Base-by-base conservation (phyloP, 1,140 invertebrate genomes). In the Achatina immaculata region DNA sequence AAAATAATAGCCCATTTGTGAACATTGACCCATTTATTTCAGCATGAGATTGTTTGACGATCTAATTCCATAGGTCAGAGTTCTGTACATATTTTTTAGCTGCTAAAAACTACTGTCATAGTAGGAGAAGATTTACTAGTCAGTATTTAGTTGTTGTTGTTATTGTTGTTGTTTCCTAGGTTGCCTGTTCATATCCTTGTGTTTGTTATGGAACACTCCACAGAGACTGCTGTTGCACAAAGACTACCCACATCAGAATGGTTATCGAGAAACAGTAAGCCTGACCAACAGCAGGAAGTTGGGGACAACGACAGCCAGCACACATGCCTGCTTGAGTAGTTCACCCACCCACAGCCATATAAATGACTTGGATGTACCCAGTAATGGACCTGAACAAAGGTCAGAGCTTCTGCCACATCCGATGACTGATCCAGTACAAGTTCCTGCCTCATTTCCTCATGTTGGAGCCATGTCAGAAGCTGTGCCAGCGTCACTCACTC, bases 141-240 rank as follows among this genome's bases (percentile, higher is more conserved):
- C n/a, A n/a, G n/a, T n/a, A n/a, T n/a, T n/a, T n/a, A n/a, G n/a
- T n/a, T n/a, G n/a, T n/a, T n/a, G n/a, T n/a, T n/a, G n/a, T n/a
- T n/a, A n/a, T n/a, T n/a, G n/a, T n/a, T n/a, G n/a, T n/a, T n/a
- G n/a, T n/a, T n/a, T n/a, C n/a, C n/a, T n/a, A n/a, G n/a, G n/a
- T n/a, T n/a, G n/a, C n/a, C n/a, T n/a, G n/a, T n/a, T n/a, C n/a
- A n/a, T n/a, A n/a, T n/a, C n/a, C n/a, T n/a, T n/a, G n/a, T n/a
- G n/a, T n/a, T n/a, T n/a, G n/a, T n/a, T n/a, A n/a, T n/a, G n/a
- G n/a, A n/a, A n/a, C n/a, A n/a, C n/a, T n/a, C 3, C 43, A 28
- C 68, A 80, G 78, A 69, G 78, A 34, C 21, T 80, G 78, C 72
- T 80, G 43, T 72, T 80, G 36, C 78, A 80, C 48, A 80, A 80